Evolutionary conservation across 2,797 vertebrate genomes (phyloP).

Genomic region (Dallia pectoralis): DNA sequence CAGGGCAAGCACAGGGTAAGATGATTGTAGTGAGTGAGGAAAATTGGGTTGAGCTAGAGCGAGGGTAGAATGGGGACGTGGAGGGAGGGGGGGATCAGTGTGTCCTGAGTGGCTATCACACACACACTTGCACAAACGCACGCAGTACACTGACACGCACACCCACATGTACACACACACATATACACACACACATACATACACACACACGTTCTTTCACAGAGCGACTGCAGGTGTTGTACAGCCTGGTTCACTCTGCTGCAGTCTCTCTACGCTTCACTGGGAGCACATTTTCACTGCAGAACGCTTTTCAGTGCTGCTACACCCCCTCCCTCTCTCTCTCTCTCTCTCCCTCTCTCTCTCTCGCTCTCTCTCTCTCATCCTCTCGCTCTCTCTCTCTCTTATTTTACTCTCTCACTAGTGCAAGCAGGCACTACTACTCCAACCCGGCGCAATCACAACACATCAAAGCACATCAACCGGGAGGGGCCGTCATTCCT

Average conservation of each 20-base stretch:
- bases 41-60: slow-evolving; percentile 56
- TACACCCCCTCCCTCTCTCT: slow-evolving; percentile 11
- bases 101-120: slow-evolving; percentile 66
- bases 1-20: slow-evolving; percentile 49
- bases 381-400: background rate
- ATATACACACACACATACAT: slow-evolving; percentile 36
- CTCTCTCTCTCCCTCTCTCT: background rate
- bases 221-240: slow-evolving; percentile 70
- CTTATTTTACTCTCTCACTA: slow-evolving; percentile 43
- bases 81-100: slow-evolving; percentile 53
- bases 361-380: background rate
- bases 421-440: slow-evolving; percentile 43
- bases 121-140: background rate
- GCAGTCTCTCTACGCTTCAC: slow-evolving; percentile 81
- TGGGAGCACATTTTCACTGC: slow-evolving; percentile 77
- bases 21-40: slow-evolving; percentile 52
- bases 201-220: slow-evolving; percentile 35
- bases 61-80: background rate
- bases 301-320: slow-evolving; percentile 67
- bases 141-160: slow-evolving; percentile 23
- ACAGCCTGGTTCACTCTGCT: slow-evolving; percentile 72
- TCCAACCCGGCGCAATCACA: slow-evolving; percentile 69
- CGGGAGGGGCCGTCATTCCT: slow-evolving; percentile 3
- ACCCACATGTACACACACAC: slow-evolving; percentile 31
- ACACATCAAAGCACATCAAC: slow-evolving; percentile 72